These are phyloP conservation scores for Bursaphelenchus okinawaensis DNA, from an alignment of 2,888 invertebrate genomes.

Conservation along the genomic window DNA sequence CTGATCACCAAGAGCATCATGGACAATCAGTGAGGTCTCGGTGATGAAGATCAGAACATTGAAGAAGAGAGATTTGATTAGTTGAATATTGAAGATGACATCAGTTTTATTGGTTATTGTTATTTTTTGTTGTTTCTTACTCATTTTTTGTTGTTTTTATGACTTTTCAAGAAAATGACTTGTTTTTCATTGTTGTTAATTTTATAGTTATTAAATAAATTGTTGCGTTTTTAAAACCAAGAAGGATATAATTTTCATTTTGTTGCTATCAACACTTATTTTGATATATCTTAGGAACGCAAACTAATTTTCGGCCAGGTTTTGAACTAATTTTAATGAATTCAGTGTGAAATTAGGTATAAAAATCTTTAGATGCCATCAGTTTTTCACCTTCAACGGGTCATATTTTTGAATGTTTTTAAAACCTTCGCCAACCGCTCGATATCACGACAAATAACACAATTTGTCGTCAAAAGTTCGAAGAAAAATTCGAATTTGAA, in stretches of 20 bases:
- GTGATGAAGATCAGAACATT: neutral
- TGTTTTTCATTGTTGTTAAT: neutral
- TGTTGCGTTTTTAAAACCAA: too few species aligned
- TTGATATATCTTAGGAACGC: too few species aligned
- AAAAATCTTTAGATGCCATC: neutral
- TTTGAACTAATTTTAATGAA: too few species aligned
- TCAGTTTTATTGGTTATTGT: neutral
- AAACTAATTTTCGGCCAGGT: too few species aligned
- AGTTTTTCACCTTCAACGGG: neutral
- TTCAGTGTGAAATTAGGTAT: neutral
- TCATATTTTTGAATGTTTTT: neutral
- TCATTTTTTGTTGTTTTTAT: neutral
- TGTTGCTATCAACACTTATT: too few species aligned
- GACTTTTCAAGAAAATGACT: too few species aligned
- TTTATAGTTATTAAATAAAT: neutral
- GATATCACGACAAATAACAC: neutral
- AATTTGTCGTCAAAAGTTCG: neutral
- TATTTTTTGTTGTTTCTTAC: neutral
- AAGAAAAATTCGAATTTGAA: neutral
- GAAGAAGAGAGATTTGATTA: neutral
- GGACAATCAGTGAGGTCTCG: conserved; percentile 16
- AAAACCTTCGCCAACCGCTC: neutral
- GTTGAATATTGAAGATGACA: neutral
- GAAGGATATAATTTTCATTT: too few species aligned
- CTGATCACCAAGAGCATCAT: conserved; percentile 60